A percentile compares a stretch with the other conserved stretches of the same genome.
These are phyloP conservation scores for Paratilapia polleni DNA, from an alignment of 2,113 vertebrate species.

Conservation along the genomic window DNA sequence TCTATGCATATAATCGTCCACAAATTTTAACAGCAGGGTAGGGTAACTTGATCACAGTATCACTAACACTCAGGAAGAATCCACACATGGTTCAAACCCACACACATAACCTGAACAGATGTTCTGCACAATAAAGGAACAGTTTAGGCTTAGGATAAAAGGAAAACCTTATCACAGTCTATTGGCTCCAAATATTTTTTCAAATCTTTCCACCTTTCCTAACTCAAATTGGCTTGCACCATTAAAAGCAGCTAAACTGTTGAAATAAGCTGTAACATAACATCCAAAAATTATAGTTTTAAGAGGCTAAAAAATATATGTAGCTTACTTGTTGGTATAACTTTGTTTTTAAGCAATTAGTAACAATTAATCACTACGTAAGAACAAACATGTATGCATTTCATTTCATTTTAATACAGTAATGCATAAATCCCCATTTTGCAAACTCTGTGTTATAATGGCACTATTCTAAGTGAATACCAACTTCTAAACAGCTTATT, in stretches of 20 bases:
- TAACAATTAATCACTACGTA: neutral
- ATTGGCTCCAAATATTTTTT: neutral
- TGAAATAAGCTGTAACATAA: neutral
- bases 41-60: neutral
- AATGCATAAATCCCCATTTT: neutral
- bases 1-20: neutral
- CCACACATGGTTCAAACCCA: slow-evolving; percentile 15
- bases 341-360: neutral
- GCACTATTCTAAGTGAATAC: neutral
- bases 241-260: neutral
- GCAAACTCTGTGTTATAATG: neutral
- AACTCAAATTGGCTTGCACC: neutral
- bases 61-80: neutral
- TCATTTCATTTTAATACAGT: neutral
- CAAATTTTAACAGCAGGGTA: neutral
- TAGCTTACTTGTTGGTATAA: neutral
- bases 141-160: slow-evolving; percentile 41
- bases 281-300: neutral
- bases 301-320: neutral
- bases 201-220: slow-evolving; percentile 12
- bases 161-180: neutral
- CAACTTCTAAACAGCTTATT: neutral
- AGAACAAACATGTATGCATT: neutral
- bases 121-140: slow-evolving; percentile 17
- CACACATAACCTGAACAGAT: slow-evolving; percentile 40